Evolutionary conservation across 2,113 vertebrate genomes (phyloP), one percentile per base, ranked within the genome.

Genomic region (Onychorhynchus coronatus): DNA sequence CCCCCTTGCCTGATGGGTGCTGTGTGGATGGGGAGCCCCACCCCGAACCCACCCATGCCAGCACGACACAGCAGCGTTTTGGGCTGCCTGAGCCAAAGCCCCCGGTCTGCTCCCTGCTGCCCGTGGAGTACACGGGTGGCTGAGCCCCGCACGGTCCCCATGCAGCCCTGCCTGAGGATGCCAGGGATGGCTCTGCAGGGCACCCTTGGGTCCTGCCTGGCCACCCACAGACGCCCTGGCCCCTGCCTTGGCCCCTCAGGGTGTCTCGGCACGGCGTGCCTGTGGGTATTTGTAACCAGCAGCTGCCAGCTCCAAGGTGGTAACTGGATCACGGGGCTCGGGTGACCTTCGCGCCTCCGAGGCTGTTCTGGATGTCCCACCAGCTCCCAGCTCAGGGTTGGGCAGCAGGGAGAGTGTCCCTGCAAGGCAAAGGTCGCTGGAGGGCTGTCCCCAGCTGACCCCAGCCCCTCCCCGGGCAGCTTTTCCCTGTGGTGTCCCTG

Each of bases 71-170:
- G 74, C 56, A 3, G 13, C 30, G 47, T 21, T 78, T 24, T 9
- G 62, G n/a, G 6, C 44, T 50, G 53, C 74, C 5, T 0, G 17
- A n/a, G 12, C 33, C 7, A 1, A 12, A 83, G 5, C 37, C n/a
- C 27, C 50, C 20, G 39, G 3, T 16, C 21, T 4, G 31, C 22
- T 52, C 58, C 49, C 47, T 1, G 5, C 33, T 2, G 28, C 18
- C 59, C 0, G 6, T 21, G 87, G 28, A 10, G 49, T 1, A 27
- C 12, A 2, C 8, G 1, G 39, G 4, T 2, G 5, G 11, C 66
- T 5, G 44, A 24, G 4, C 5, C n/a, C 44, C 2, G 5, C 20
- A 28, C 21, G 0, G 33, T 1, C 7, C 18, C 33, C 19, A 0
- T 0, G 10, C 50, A 11, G n/a, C 73, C 53, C 30, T 21, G 42